Conservation (phyloP, 2,113 vertebrate species). For the Vidua macroura region DNA sequence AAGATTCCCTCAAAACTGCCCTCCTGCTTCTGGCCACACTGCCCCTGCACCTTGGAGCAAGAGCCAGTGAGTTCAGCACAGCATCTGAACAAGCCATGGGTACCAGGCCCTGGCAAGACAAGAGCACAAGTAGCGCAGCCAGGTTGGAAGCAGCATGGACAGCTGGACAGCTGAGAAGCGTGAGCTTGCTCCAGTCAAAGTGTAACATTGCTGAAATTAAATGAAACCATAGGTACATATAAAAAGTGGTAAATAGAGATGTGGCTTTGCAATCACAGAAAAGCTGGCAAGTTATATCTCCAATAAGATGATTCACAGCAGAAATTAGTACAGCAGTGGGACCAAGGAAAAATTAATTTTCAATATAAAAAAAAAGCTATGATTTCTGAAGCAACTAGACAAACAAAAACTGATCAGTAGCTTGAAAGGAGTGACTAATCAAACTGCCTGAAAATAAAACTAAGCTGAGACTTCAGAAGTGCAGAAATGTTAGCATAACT, state of each 20-base stretch:
- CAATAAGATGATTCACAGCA: neutral
- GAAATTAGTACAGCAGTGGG: neutral
- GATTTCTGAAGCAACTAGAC: neutral
- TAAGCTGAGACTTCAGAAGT: neutral
- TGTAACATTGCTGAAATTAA: neutral
- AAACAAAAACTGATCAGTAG: neutral
- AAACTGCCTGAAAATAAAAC: neutral
- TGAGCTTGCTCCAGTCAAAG: neutral
- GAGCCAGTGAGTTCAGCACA: neutral
- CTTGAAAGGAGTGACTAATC: neutral
- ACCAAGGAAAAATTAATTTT: neutral
- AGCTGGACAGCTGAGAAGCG: neutral
- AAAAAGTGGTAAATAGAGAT: neutral
- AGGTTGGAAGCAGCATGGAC: neutral
- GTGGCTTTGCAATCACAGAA: neutral
- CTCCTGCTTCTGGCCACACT: neutral
- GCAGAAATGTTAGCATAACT: neutral
- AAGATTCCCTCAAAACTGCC: neutral
- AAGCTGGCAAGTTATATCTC: neutral
- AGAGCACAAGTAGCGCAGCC: neutral
- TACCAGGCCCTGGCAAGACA: neutral
- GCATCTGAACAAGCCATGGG: neutral
- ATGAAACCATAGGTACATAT: neutral
- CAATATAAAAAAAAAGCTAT: neutral
- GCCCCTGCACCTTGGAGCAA: neutral